A percentile compares a stretch with the other conserved stretches of the same genome.
Evolutionary conservation across 2,113 vertebrate genomes (phyloP).

Genomic region (Blennius ocellaris): DNA sequence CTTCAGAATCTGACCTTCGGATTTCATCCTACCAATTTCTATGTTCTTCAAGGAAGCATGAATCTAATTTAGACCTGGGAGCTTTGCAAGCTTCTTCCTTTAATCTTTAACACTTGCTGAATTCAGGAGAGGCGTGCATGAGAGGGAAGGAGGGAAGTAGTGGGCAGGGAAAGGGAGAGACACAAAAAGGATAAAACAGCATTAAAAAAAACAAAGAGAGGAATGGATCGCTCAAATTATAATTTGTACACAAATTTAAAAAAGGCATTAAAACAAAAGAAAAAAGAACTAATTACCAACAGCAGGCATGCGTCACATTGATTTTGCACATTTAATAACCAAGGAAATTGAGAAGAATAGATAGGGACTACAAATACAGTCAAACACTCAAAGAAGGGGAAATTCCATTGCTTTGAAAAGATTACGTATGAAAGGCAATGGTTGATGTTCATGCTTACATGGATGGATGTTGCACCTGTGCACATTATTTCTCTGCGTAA

Average conservation of each 20-base stretch:
- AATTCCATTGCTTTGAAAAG: conserved; percentile 6
- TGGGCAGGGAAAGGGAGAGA: conserved; percentile 6
- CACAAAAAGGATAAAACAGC: background rate
- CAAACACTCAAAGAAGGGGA: conserved; percentile 5
- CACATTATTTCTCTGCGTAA: conserved; percentile 31
- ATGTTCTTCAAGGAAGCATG: conserved; percentile 80
- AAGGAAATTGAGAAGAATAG: conserved; percentile 25
- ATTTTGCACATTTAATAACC: conserved; percentile 49
- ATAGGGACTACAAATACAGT: conserved; percentile 14
- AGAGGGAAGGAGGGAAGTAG: conserved; percentile 9
- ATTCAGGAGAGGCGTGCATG: conserved; percentile 47
- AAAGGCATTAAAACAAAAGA: conserved; percentile 8
- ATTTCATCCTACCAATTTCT: conserved; percentile 76
- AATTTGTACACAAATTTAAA: conserved; percentile 41
- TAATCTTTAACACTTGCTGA: conserved; percentile 77
- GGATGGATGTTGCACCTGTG: conserved; percentile 1
- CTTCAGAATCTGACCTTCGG: conserved; percentile 75
- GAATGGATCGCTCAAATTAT: conserved; percentile 33
- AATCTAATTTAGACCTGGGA: conserved; percentile 80
- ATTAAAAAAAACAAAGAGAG: conserved; percentile 38
- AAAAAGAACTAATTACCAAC: conserved; percentile 42
- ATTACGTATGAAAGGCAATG: background rate
- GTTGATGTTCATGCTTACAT: background rate
- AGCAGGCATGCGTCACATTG: conserved; percentile 36
- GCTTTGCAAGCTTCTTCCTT: conserved; percentile 72